A percentile compares a stretch with the other conserved stretches of the same genome.
These are phyloP conservation scores for Petaurus breviceps DNA, from an alignment of 2,113 vertebrate species.

Conservation along the genomic window DNA sequence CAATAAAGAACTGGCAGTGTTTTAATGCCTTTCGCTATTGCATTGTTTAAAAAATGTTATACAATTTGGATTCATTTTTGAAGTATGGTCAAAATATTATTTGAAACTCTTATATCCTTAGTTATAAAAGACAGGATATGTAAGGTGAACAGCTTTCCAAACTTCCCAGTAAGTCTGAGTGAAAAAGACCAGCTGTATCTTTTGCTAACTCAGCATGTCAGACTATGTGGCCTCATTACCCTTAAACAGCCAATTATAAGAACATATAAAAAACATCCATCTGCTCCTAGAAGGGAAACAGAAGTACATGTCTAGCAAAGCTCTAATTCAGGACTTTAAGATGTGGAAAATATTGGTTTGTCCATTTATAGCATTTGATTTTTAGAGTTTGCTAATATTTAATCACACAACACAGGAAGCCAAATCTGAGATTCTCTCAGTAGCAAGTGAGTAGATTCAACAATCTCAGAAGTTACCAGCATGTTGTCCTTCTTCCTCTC, in stretches of 20 bases:
- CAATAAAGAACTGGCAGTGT: not conserved
- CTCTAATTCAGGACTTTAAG: slow-evolving; percentile 1
- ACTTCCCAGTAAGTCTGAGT: not conserved
- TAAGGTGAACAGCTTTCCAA: not conserved
- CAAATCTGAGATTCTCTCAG: not conserved
- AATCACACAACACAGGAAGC: not conserved
- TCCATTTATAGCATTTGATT: slow-evolving; percentile 32
- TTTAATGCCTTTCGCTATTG: not conserved
- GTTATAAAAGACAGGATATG: not conserved
- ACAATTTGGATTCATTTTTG: not conserved
- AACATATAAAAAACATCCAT: slow-evolving; percentile 6
- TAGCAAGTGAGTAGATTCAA: not conserved
- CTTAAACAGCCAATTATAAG: slow-evolving; percentile 40
- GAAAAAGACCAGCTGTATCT: slow-evolving; percentile 33
- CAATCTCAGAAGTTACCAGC: not conserved
- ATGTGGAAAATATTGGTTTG: slow-evolving; percentile 40
- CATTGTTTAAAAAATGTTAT: not conserved
- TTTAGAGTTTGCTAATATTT: slow-evolving; percentile 12
- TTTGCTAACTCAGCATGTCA: slow-evolving; percentile 35
- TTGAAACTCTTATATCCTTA: not conserved
- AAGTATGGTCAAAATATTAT: not conserved
- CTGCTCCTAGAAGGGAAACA: slow-evolving; percentile 12
- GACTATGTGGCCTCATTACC: not conserved
- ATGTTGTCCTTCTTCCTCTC: not conserved
- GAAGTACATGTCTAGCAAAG: not conserved